Base-by-base conservation (phyloP, 1,140 invertebrate genomes). In the Hylaeus anthracinus region DNA sequence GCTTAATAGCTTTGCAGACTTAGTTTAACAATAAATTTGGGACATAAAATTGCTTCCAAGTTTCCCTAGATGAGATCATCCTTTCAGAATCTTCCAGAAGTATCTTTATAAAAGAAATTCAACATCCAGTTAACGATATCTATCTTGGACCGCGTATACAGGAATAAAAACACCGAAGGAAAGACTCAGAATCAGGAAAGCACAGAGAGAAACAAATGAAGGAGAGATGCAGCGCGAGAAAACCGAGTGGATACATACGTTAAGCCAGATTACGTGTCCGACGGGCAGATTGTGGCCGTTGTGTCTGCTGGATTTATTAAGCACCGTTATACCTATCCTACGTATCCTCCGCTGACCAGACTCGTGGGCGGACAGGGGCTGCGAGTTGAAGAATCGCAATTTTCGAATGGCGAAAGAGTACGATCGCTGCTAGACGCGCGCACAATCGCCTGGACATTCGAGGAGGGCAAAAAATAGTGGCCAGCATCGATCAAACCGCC, bases 261-360 rank as follows among this genome's bases (percentile, higher is more conserved):
- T 87, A 85, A 88, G 77, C 76, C 67, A 87, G 81, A 88, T 88
- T 87, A 88, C 83, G 83, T 83, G 80, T 87, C 78, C 71, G 53
- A 53, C 80, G 80, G 74, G 14, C 82, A 75, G 83, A 88, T 87
- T 83, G 66, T 64, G 71, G 65, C 65, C 48, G 73, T 84, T 79
- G 72, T 73, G 76, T 81, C 81, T 41, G 81, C 45, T 81, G 71
- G 86, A 88, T 88, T 88, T 88, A 85, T 88, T 88, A 88, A 85
- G 81, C 86, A 83, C 58, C 70, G 56, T 64, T 79, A 56, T 85
- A 80, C 65, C 67, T 80, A 69, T 56, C 51, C 51, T 41, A 51
- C 39, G 64, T 26, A 26, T 58, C 37, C 5, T 15, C 58, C 45
- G 61, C 45, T 12, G 58, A 37, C 10, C 67, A 48, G 51, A 1